Conservation (phyloP, 2,113 vertebrate genomes). For the Sinocyclocheilus anshuiensis region DNA sequence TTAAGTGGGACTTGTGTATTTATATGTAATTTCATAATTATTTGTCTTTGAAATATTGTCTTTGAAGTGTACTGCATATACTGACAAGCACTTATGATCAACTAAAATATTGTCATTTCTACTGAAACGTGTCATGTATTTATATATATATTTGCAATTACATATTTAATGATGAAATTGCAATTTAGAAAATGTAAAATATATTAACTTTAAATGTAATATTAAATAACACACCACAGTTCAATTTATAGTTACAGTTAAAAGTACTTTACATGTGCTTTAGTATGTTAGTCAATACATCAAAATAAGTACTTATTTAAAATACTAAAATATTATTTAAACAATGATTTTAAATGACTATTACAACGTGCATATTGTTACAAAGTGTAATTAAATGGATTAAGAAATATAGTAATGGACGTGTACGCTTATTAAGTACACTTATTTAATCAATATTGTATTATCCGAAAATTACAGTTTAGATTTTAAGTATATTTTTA, state of each 20-base stretch:
- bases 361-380: no score
- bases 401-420: not conserved
- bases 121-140: not conserved
- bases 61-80: not conserved
- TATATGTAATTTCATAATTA: no score
- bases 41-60: no score
- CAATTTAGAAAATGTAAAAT: not conserved
- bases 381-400: not conserved
- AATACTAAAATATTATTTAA: no score
- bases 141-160: not conserved
- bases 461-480: not conserved
- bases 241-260: no score
- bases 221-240: no score
- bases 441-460: not conserved
- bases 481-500: no score
- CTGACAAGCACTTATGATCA: no score
- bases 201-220: not conserved
- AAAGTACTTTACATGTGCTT: no score
- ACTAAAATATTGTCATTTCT: not conserved
- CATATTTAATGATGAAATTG: not conserved
- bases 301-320: no score
- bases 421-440: not conserved
- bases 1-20: not conserved
- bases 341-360: no score
- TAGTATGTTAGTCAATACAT: no score